Evolutionary conservation across 2,888 invertebrate species (phyloP).

Genomic region (Agrochola lota): DNA sequence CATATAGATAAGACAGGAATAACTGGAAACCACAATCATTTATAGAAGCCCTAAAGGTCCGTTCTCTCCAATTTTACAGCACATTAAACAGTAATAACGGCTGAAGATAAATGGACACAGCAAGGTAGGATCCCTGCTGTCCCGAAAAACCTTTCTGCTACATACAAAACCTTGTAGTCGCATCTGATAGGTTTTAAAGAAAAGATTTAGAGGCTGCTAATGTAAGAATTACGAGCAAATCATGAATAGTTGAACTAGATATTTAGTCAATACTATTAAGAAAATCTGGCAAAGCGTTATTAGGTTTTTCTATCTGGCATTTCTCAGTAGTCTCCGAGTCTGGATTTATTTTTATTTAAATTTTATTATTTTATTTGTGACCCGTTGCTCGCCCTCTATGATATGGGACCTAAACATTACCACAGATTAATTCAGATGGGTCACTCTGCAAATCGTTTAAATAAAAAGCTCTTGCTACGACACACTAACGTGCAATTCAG

Average conservation of each 20-base stretch:
- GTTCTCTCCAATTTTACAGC: slow-evolving; percentile 71
- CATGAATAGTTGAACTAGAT: neutral
- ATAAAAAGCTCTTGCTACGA: no score
- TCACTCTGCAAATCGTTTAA: no score
- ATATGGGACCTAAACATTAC: no score
- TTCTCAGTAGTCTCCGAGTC: no score
- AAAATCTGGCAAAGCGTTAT: no score
- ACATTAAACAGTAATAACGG: slow-evolving; percentile 74
- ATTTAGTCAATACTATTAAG: neutral
- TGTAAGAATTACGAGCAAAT: neutral
- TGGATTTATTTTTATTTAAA: no score
- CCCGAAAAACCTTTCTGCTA: slow-evolving; percentile 69
- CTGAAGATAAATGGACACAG: slow-evolving; percentile 70
- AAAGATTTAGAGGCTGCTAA: slow-evolving; percentile 31
- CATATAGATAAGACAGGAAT: neutral
- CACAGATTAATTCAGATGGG: no score
- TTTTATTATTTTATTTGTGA: no score
- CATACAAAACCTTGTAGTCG: slow-evolving; percentile 73
- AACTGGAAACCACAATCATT: slow-evolving; percentile 36
- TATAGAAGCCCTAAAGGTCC: slow-evolving; percentile 57
- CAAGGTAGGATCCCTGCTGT: slow-evolving; percentile 54
- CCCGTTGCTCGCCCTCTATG: no score
- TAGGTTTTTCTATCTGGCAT: no score
- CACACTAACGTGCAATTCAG: no score
- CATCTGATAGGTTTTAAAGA: slow-evolving; percentile 54